Evolutionary conservation across 2,113 vertebrate species (phyloP), one percentile per base, ranked within the genome.

Genomic region (Eulacestoma nigropectus): DNA sequence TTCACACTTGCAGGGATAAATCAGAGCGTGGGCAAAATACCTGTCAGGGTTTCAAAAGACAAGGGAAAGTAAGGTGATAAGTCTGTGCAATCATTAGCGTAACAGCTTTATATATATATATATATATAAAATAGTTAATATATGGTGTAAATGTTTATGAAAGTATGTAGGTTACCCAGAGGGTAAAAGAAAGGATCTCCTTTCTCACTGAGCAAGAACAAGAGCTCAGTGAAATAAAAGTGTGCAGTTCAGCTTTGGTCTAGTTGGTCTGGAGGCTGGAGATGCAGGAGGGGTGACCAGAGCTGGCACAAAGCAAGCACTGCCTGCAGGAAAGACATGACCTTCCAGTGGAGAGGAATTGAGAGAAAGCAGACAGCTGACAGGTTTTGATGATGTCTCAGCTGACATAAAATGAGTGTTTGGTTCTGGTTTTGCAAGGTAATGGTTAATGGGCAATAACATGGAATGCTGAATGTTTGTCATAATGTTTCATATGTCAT

Each of bases 11-110:
- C 9, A 68, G 52, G 30, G 6, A 7, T 60, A 81, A 82, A 63
- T 13, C 52, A 72, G 39, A 59, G 11, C 0, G 0, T 35, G 27
- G 60, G 26, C 13, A 64, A 56, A 53, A 19, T 8, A 33, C 12
- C 4, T 8, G 5, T 12, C 32, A 49, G 37, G 20, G 37, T 77
- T 87, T 89, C 42, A 77, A 69, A 89, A 77, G 26, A 33, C 14
- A 33, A 70, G 42, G 42, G 21, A 16, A 18, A 89, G 15, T 74
- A 68, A 53, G 55, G 26, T 42, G 33, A 4, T 41, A 73, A 76
- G 37, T 16, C 15, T 50, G 23, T 23, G 53, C 33, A 46, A 56
- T 20, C 8, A 39, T 44, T 72, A 55, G 16, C 9, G 3, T 67
- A 84, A 57, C 11, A 65, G 11, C 16, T 81, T 56, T 25, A 15